Evolutionary conservation across 53 echinoderm and acorn worm genomes (phyloP), one percentile per base, ranked within the genome.

Genomic region (Mesocentrotus franciscanus): DNA sequence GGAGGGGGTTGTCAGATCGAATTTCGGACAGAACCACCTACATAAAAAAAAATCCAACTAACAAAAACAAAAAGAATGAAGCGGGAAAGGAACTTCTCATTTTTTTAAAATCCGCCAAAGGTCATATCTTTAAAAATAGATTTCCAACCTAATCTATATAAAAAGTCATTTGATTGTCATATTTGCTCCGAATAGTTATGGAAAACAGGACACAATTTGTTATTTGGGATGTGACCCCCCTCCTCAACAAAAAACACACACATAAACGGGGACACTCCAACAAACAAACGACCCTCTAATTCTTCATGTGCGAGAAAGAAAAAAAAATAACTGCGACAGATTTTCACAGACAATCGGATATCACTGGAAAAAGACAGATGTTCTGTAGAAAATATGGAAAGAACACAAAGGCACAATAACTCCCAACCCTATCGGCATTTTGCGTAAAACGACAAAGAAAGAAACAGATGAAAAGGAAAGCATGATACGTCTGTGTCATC

Each of bases 371-470:
- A 36, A 4, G 87, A 58, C 87, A 87, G 87, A 87, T 87, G 87
- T 87, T 87, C 87, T n/a, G 42, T 58, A 56, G 87, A 87, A 87
- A 87, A 87, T 58, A 58, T 87, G n/a, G 87, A 58, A 87, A n/a
- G 87, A 81, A 4, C n/a, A 87, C 87, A 87, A 87, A 87, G 87
- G 22, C 56, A n/a, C n/a, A 87, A 87, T 87, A 87, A 0, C 75
- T 12, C 12, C n/a, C 15, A 4, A 75, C 87, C 29, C 87, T 27
- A 87, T 87, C 87, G 87, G 87, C 58, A 87, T 87, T 57, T 87
- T 11, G 27, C 2, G n/a, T 87, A 26, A 58, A 58, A n/a, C 57
- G 6, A 56, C 57, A 87, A 58, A 57, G 87, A 87, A 42, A 56
- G 49, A 55, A 26, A 55, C 14, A 26, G 26, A 87, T 87, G 87